Base-by-base conservation (phyloP, 2,888 invertebrate genomes). In the Ormia ochracea region DNA sequence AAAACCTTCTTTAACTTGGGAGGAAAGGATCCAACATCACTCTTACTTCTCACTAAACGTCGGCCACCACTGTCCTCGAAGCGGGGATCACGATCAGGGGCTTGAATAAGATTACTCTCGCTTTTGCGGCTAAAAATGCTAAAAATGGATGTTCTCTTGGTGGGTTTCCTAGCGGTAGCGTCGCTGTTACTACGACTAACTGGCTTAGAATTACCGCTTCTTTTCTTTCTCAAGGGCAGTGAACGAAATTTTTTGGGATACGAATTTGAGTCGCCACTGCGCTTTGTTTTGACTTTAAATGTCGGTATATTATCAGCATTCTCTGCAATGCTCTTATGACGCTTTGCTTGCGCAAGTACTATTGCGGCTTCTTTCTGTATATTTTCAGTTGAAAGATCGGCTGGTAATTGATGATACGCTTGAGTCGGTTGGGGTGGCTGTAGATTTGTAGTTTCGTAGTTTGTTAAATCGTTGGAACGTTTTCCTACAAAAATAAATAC, bases 341-440 rank as follows among this genome's bases (percentile, higher is more conserved):
- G 93, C 83, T 93, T 93, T 0, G 93, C 95, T 88, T 95, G 94
- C 23, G 93, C 92, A 61, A 95, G 90, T 33, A 95, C 94, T 85
- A 92, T 91, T 81, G 94, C 94, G 31, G 94, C 94, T 91, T 96
- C 96, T 85, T 94, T 92, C 56, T 94, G 93, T 56, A 95, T 91
- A 86, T 94, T 93, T 86, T 93, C 91, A 86, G 94, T 93, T 72
- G 94, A 93, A 41, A 93, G 91, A 85, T 93, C 93, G 58, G 93
- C 92, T 83, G 94, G 93, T 79, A 94, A 92, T 87, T 93, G 92
- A 81, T 87, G 87, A 72, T 87, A 87, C 38, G 68, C 58, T 83
- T 91, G 91, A 83, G 91, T 91, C 38, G 83, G 84, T 81, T 83
- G 83, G 66, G 83, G 87, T 59, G 84, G 86, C 73, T 86, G 88